Conservation (phyloP, 2,888 invertebrate genomes). For the Orchesella flavescens region DNA sequence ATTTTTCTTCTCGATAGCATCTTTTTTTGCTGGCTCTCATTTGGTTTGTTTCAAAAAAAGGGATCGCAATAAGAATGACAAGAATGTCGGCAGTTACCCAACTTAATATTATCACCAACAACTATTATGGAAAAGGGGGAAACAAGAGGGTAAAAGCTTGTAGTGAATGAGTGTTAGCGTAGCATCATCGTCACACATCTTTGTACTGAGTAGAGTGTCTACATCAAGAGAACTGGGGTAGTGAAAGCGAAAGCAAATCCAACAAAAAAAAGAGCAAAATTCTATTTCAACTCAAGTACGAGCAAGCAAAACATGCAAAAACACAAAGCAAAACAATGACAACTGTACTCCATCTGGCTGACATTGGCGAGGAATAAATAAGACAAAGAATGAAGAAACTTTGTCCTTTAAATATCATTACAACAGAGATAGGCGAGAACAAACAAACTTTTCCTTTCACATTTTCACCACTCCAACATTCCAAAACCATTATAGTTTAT, state of each 20-base stretch:
- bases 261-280: not conserved
- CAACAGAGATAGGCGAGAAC: no score
- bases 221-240: not conserved
- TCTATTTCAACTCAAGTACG: no score
- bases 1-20: not conserved
- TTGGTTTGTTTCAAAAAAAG: not conserved
- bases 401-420: not conserved
- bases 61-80: constrained; percentile 12
- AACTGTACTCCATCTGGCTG: constrained; percentile 3
- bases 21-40: not conserved
- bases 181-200: no score
- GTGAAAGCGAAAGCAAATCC: not conserved
- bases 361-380: not conserved
- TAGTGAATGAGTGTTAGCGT: not conserved
- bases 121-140: not conserved
- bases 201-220: no score
- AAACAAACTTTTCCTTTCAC: constrained; percentile 1
- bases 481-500: not conserved
- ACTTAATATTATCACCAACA: constrained; percentile 12
- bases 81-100: constrained; percentile 21
- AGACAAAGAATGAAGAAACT: constrained; percentile 12
- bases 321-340: constrained; percentile 9
- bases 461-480: constrained; percentile 15
- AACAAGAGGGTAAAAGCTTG: not conserved
- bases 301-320: no score